Evolutionary conservation across 2,113 vertebrate species (phyloP).

Genomic region (Sinocyclocheilus anophthalmus): DNA sequence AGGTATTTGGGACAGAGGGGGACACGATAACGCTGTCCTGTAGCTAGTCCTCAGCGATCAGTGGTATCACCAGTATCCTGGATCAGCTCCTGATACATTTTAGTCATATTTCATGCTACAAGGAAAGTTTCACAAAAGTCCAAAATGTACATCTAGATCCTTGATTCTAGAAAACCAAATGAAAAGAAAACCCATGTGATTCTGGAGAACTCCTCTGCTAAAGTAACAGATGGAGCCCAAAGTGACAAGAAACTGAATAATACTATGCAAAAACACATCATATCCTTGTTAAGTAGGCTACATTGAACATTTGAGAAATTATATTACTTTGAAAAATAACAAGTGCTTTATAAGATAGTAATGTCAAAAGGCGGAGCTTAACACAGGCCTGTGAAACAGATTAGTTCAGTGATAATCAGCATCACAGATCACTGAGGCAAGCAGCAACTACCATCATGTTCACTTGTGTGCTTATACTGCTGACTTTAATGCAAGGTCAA

Average conservation of each 20-base stretch:
- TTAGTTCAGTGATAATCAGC: background rate
- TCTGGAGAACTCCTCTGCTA: background rate
- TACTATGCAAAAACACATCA: no score
- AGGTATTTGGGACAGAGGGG: no score
- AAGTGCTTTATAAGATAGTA: background rate
- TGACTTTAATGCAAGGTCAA: background rate
- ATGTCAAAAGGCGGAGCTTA: background rate
- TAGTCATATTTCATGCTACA: no score
- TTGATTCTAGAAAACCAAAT: background rate
- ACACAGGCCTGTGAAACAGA: background rate
- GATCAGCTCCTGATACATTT: no score
- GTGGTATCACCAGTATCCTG: no score
- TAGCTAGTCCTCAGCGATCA: no score
- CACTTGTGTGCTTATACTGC: background rate
- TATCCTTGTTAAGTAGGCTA: no score
- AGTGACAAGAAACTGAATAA: background rate
- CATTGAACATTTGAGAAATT: background rate
- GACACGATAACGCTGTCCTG: no score
- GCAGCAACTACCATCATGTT: slow-evolving; percentile 6
- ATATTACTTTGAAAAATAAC: background rate
- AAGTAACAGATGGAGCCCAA: background rate
- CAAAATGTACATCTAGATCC: no score
- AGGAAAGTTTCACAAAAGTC: no score
- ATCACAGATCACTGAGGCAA: background rate
- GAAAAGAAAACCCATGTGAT: background rate